Conservation (phyloP, 1,140 invertebrate species). For the Heterodera schachtii region DNA sequence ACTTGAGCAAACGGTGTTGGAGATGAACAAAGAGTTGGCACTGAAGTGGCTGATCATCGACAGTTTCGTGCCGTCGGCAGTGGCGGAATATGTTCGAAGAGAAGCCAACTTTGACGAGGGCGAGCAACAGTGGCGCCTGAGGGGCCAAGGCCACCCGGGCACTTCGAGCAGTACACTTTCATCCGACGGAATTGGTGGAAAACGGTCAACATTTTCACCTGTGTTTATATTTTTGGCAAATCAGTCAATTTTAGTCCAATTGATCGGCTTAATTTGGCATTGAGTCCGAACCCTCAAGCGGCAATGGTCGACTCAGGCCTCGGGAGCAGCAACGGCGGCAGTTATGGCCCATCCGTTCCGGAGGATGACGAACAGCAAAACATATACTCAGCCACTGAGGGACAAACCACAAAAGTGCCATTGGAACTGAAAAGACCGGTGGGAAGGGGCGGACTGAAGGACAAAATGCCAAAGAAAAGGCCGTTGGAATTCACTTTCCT, state of each 20-base stretch:
- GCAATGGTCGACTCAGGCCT: conserved; percentile 56
- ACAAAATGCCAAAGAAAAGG: not conserved
- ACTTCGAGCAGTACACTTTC: conserved; percentile 5
- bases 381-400: not conserved
- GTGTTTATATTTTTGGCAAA: not conserved
- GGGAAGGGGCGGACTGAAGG: not conserved
- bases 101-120: conserved; percentile 80
- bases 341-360: conserved; percentile 9
- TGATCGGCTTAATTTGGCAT: conserved; percentile 13
- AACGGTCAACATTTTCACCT: not conserved
- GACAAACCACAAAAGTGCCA: not conserved
- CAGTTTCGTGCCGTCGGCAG: conserved; percentile 91
- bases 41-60: conserved; percentile 82
- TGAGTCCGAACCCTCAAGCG: conserved; percentile 2
- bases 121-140: conserved; percentile 71
- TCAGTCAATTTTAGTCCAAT: conserved; percentile 2
- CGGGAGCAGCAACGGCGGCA: conserved; percentile 38
- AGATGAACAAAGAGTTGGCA: conserved; percentile 75
- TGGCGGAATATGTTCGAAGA: conserved; percentile 80
- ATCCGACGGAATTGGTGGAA: not conserved
- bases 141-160: conserved; percentile 1
- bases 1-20: conserved; percentile 78
- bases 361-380: conserved; percentile 14
- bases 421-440: conserved; percentile 18
- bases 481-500: not conserved